Evolutionary conservation across 2,888 invertebrate species (phyloP), one percentile per base, ranked within the genome.

Genomic region (Electrophaes corylata): DNA sequence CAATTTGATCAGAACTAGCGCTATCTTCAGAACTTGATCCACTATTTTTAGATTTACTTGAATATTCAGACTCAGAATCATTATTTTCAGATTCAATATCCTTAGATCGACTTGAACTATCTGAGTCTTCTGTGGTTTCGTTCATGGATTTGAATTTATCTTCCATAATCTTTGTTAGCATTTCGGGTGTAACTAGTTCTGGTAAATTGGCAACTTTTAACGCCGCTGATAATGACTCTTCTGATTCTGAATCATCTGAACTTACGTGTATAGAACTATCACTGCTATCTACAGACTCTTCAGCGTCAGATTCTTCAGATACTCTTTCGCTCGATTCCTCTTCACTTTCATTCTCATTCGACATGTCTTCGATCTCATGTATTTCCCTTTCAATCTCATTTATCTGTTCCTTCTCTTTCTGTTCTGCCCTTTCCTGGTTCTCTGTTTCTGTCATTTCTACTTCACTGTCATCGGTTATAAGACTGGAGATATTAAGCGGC

Each of bases 381-480:
- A 91, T 90, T 64, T 90, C 90, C n/a, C 88, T 72, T 54, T 87
- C 87, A 44, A 91, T 89, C 64, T 91, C 91, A 2, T 85, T 88
- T 46, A 91, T 88, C 53, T 72, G 80, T 52, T 86, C 81, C 60
- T 84, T 91, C 62, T 90, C 86, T 60, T 83, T 88, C 60, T 83
- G 85, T 58, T 77, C 82, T 14, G 76, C 78, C 4, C 76, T 61
- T 33, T 51, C 63, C 47, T 53, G 48, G 55, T 46, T 57, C 39
- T 57, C 57, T 14, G 5, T 57, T 66, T 44, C 68, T 65, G 39
- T 73, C 73, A 80, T 75, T 37, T 87, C 84, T 0, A 75, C 70
- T 62, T 91, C 91, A 62, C 88, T 90, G 40, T 91, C 91, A 64
- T 87, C 87, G 0, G 90, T 91, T 35, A 90, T 82, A 1, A 90